A percentile compares a stretch with the other conserved stretches of the same genome.
Conservation (phyloP, 2,888 invertebrate genomes). For the Salticus scenicus region DNA sequence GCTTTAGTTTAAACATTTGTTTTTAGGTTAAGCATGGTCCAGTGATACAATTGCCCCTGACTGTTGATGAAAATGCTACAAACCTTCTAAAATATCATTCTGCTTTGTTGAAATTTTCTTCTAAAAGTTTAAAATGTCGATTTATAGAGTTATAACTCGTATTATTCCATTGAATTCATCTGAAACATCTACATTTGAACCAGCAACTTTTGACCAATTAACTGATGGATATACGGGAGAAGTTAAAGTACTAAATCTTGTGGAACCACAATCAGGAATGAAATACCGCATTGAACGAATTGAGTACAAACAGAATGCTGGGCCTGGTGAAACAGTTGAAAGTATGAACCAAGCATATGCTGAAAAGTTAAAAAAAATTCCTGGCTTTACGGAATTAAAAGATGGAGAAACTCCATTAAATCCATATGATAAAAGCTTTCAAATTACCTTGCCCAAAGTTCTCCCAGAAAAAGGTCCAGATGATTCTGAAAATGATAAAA, state of each 20-base stretch:
- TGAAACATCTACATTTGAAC: slow-evolving; percentile 2
- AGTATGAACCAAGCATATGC: background rate
- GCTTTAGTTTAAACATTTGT: too few species aligned
- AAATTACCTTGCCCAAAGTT: background rate
- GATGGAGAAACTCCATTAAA: background rate
- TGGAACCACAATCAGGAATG: background rate
- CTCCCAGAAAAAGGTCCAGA: background rate
- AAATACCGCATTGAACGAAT: background rate
- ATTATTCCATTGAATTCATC: background rate
- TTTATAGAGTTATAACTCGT: background rate
- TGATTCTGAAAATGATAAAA: background rate
- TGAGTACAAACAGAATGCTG: background rate
- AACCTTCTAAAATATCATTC: too few species aligned
- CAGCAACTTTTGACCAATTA: background rate
- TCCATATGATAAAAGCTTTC: background rate
- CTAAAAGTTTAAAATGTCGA: background rate
- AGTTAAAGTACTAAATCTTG: background rate
- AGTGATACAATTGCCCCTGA: too few species aligned
- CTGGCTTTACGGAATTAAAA: background rate
- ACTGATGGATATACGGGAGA: background rate
- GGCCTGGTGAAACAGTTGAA: background rate
- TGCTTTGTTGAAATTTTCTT: too few species aligned
- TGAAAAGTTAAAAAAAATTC: background rate
- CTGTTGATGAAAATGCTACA: too few species aligned
- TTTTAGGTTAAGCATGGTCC: too few species aligned